Percentiles rank a stretch among this genome's conserved stretches.
Evolutionary conservation across 2,888 invertebrate species (phyloP).

Genomic region (Aphodius granarius): DNA sequence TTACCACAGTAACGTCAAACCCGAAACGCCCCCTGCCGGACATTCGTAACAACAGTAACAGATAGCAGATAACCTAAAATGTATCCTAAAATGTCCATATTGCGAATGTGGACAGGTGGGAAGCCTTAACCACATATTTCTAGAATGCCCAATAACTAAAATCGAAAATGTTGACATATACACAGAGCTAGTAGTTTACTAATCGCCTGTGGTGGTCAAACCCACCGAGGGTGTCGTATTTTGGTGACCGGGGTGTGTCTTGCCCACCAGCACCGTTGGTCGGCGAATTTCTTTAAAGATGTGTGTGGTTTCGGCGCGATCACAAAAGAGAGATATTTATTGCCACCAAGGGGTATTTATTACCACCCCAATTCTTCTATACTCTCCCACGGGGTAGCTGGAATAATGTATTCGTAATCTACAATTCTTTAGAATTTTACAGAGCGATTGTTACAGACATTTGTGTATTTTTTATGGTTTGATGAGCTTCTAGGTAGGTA

Average conservation of each 20-base stretch:
- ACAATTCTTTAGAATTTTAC: background rate
- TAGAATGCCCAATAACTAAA: too few relatives aligned
- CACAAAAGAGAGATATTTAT: background rate
- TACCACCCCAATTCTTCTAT: background rate
- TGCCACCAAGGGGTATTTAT: background rate
- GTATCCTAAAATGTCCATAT: too few relatives aligned
- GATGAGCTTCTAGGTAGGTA: too few relatives aligned
- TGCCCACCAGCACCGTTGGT: background rate
- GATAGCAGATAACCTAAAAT: too few relatives aligned
- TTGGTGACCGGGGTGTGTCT: background rate
- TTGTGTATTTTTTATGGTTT: background rate
- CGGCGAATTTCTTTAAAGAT: background rate
- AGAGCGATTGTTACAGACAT: background rate
- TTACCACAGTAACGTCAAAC: too few relatives aligned
- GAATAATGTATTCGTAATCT: background rate
- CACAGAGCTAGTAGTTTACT: too few relatives aligned
- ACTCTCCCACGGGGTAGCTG: background rate
- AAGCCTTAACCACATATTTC: too few relatives aligned
- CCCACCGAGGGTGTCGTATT: background rate
- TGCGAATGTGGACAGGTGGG: too few relatives aligned
- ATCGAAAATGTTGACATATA: too few relatives aligned
- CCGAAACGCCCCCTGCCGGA: too few relatives aligned
- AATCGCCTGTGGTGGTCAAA: background rate
- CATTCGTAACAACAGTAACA: too few relatives aligned
- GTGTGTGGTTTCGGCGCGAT: background rate